A percentile compares a stretch with the other conserved stretches of the same genome.
Conservation (phyloP, 2,797 vertebrate genomes). For the Selene dorsalis region DNA sequence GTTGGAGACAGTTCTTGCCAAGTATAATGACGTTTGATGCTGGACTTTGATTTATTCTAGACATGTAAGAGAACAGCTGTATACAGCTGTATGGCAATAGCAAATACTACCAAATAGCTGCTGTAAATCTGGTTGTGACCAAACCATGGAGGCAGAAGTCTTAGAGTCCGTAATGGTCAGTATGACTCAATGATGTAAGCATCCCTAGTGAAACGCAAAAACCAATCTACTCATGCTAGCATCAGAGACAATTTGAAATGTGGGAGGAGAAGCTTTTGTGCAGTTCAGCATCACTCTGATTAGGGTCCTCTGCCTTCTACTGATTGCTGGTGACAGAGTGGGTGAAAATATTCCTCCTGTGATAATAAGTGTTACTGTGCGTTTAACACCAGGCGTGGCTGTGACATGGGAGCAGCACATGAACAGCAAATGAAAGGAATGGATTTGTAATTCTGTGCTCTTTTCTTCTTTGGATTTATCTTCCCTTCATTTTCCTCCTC, state of each 20-base stretch:
- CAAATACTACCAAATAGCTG: neutral
- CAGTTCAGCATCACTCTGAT: conserved; percentile 63
- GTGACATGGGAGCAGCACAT: conserved; percentile 18
- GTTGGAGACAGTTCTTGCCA: no score
- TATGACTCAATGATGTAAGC: conserved; percentile 29
- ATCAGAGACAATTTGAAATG: conserved; percentile 42
- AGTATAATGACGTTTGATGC: no score
- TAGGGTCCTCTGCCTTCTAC: conserved; percentile 37
- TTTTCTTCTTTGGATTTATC: conserved; percentile 3
- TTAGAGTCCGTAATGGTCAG: neutral
- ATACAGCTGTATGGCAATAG: no score
- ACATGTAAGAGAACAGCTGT: neutral
- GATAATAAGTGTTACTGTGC: conserved; percentile 47
- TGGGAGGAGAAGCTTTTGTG: conserved; percentile 52
- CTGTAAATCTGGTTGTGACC: neutral
- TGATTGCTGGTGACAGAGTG: conserved; percentile 64
- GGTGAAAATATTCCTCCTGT: conserved; percentile 61
- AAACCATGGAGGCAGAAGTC: neutral
- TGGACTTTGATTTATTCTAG: neutral
- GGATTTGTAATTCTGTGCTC: neutral
- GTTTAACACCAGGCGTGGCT: conserved; percentile 37
- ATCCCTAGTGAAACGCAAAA: conserved; percentile 32
- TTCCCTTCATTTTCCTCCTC: neutral
- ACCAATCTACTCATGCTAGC: conserved; percentile 24
- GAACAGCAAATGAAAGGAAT: conserved; percentile 13